Conservation (phyloP, 2,888 invertebrate genomes). For the Tanypteryx hageni region DNA sequence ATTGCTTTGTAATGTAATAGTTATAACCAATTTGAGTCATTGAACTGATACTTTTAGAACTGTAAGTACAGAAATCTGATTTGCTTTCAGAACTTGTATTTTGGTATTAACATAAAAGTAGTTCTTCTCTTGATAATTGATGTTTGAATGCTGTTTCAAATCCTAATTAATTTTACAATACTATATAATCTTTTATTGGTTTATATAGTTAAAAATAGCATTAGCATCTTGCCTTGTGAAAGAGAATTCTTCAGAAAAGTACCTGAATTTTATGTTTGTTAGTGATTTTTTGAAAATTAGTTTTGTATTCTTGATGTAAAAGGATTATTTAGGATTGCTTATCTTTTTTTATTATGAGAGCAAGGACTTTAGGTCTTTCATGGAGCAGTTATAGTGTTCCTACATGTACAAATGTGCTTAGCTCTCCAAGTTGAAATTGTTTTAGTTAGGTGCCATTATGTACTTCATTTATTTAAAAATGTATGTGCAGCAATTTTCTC, state of each 20-base stretch:
- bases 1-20: too few species aligned
- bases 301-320: background rate
- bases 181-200: too few species aligned
- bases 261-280: constrained; percentile 40
- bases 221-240: constrained; percentile 39
- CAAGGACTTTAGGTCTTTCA: constrained; percentile 36
- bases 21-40: too few species aligned
- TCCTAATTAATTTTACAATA: too few species aligned
- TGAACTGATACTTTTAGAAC: too few species aligned
- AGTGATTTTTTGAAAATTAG: background rate
- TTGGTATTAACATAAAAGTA: too few species aligned
- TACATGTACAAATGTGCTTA: constrained; percentile 36
- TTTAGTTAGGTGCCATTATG: background rate
- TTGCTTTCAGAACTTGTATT: too few species aligned
- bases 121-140: too few species aligned
- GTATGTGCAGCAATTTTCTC: background rate
- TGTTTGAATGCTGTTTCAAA: too few species aligned
- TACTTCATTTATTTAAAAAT: background rate
- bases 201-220: background rate
- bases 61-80: too few species aligned
- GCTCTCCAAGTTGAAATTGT: constrained; percentile 10
- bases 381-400: constrained; percentile 10
- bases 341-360: background rate
- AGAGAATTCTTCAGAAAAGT: constrained; percentile 38
- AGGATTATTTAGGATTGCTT: background rate